Evolutionary conservation across 92 coral and sea anemone species (phyloP).

Genomic region (Paragorgia papillata): DNA sequence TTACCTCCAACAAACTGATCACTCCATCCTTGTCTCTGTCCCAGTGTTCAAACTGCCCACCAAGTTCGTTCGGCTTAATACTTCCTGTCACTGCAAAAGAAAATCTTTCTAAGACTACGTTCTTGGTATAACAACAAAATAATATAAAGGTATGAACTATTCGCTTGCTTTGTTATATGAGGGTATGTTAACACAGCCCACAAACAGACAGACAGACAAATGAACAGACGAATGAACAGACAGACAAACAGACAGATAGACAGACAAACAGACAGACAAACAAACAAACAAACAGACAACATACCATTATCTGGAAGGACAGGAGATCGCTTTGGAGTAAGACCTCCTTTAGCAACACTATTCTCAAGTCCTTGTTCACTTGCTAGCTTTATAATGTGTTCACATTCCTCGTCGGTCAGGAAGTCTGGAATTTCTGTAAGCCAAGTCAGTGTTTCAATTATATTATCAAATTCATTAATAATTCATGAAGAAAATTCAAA

Average conservation of each 20-base stretch:
- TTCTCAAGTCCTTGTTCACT: conserved; percentile 61
- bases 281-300: too few relatives aligned
- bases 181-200: too few relatives aligned
- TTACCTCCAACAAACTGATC: conserved; percentile 82
- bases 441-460: neutral
- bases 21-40: conserved; percentile 76
- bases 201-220: too few relatives aligned
- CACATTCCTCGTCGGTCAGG: conserved; percentile 81
- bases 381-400: conserved; percentile 71
- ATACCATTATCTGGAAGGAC: conserved; percentile 33
- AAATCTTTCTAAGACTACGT: too few relatives aligned
- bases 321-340: conserved; percentile 56
- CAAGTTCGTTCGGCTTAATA: conserved; percentile 72
- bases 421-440: conserved; percentile 83
- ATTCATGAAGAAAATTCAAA: too few relatives aligned
- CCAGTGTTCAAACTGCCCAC: conserved; percentile 85
- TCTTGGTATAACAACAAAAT: too few relatives aligned
- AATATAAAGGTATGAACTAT: too few relatives aligned
- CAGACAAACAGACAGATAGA: too few relatives aligned
- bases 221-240: too few relatives aligned
- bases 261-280: too few relatives aligned
- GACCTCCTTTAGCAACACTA: conserved; percentile 89
- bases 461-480: too few relatives aligned
- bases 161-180: too few relatives aligned
- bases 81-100: conserved; percentile 67